A percentile compares a stretch with the other conserved stretches of the same genome.
These are phyloP conservation scores for Argyrosomus regius DNA, from an alignment of 2,797 vertebrate species.

Conservation along the genomic window DNA sequence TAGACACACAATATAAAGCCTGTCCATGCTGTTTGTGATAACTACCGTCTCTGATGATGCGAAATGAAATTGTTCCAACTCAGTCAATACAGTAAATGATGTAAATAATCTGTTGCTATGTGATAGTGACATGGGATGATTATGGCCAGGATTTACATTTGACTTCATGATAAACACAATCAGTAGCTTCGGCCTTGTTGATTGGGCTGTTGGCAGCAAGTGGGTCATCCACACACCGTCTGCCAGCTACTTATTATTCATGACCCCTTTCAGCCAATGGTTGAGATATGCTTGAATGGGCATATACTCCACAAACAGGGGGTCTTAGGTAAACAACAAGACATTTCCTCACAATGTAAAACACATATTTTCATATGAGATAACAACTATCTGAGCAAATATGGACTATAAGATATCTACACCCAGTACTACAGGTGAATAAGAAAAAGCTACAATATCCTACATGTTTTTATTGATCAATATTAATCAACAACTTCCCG, in stretches of 20 bases:
- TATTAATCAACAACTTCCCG: not conserved
- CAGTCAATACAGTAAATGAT: not conserved
- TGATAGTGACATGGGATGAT: slow-evolving; percentile 29
- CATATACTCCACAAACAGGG: not conserved
- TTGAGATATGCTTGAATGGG: slow-evolving; percentile 22
- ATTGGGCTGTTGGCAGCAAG: slow-evolving; percentile 32
- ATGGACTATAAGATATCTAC: not conserved
- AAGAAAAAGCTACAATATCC: not conserved
- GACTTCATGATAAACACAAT: slow-evolving; percentile 44
- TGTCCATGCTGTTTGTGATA: not conserved
- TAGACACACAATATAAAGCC: not conserved
- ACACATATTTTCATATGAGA: not conserved
- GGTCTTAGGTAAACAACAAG: not conserved
- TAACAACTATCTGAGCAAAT: no score
- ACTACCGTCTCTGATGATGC: not conserved
- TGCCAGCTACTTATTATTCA: slow-evolving; percentile 45
- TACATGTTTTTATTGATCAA: not conserved
- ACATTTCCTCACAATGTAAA: not conserved
- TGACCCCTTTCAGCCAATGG: slow-evolving; percentile 19
- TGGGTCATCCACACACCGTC: slow-evolving; percentile 18
- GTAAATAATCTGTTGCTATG: slow-evolving; percentile 22
- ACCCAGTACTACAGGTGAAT: not conserved
- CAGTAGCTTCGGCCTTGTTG: slow-evolving; percentile 37
- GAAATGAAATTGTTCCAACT: not conserved
- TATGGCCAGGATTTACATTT: slow-evolving; percentile 32